Evolutionary conservation across 1,140 invertebrate genomes (phyloP).

Genomic region (Meloidogyne exigua): DNA sequence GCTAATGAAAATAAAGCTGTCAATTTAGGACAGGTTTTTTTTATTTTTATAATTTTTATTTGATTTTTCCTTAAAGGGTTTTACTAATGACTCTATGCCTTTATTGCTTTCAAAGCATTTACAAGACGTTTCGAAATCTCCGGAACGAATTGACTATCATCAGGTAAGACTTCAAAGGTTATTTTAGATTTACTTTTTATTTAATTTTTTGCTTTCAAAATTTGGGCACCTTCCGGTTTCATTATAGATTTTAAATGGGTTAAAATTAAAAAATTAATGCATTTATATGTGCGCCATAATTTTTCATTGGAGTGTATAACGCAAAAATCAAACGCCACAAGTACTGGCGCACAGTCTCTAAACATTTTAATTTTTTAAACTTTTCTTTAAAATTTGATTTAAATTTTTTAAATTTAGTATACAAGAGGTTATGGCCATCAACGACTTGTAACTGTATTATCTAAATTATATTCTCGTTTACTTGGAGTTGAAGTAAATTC

Average conservation of each 20-base stretch:
- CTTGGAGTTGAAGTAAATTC: constrained; percentile 76
- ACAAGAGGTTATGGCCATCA: constrained; percentile 77
- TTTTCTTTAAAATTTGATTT: background rate
- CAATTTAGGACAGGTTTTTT: constrained; percentile 80
- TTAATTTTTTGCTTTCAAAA: too few relatives aligned
- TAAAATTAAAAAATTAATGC: too few relatives aligned
- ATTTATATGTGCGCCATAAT: too few relatives aligned
- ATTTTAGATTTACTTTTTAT: background rate
- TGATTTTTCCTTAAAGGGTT: constrained; percentile 71
- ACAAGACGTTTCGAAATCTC: constrained; percentile 70
- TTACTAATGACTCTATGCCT: constrained; percentile 87
- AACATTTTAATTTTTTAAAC: background rate
- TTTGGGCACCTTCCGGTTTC: too few relatives aligned
- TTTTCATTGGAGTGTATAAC: too few relatives aligned
- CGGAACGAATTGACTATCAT: constrained; percentile 76
- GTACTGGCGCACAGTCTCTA: too few relatives aligned
- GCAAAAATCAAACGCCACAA: too few relatives aligned
- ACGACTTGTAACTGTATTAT: constrained; percentile 78
- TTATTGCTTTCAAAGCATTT: constrained; percentile 79
- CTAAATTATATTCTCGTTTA: constrained; percentile 80
- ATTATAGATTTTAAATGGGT: too few relatives aligned
- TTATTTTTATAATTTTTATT: background rate
- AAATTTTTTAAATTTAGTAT: too few relatives aligned
- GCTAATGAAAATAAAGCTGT: constrained; percentile 82
- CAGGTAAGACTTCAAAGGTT: constrained; percentile 67